Base-by-base conservation (phyloP, 2,113 vertebrate species). In the Calidris pygmaea region DNA sequence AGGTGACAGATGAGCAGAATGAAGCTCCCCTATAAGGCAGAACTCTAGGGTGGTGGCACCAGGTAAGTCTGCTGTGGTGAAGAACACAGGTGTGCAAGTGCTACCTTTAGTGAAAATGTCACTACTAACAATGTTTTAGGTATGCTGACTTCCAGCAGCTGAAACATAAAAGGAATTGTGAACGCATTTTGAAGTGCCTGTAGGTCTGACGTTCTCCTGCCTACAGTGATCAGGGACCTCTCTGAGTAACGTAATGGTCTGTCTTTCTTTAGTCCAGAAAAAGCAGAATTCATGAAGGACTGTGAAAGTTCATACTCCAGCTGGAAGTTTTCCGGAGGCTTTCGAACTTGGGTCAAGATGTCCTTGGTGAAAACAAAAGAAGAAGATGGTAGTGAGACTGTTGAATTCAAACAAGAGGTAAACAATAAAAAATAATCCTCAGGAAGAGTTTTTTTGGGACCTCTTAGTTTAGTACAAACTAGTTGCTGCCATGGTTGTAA, bases 311-410 rank as follows among this genome's bases (percentile, higher is more conserved):
- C 99, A 67, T 99, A 99, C 91, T 99, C 99, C 95, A 98, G 98
- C 97, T 99, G 99, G 99, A 99, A 99, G 72, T 99, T 99, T 97
- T 99, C 99, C 0, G 99, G 99, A 41, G 99, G 99, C 66, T 99
- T 99, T 98, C 98, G 99, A 58, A 99, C 99, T 37, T 99, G 99
- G 99, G 99, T 99, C 81, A 99, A 99, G 98, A 99, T 99, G 99
- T 99, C 99, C 55, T 96, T 99, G 84, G 99, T 99, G 94, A 98
- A 97, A 97, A 99, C 99, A 12, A 98, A 98, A n/a, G 99, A 99
- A 73, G 98, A 98, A 96, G 98, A 98, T 22, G 98, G 95, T 20
- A 97, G 97, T 9, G 98, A 99, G 73, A 98, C 98, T 0, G 98
- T 99, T 27, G 99, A 99, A 95, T 99, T 99, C 98, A 98, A 99